Conservation (phyloP, 2,113 vertebrate genomes). For the Phaetusa simplex region DNA sequence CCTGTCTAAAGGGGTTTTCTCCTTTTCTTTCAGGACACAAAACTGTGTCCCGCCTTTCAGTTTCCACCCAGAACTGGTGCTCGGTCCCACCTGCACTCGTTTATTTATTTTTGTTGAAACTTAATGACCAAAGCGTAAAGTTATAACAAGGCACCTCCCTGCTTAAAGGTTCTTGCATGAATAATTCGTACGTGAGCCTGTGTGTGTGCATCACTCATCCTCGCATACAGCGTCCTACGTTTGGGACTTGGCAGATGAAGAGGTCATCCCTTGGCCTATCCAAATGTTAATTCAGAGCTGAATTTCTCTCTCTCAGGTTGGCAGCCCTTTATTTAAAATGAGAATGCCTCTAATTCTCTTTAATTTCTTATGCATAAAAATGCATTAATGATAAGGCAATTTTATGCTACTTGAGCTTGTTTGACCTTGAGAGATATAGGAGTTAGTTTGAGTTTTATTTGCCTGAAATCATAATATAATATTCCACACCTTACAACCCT, state of each 20-base stretch:
- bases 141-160: neutral
- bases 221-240: neutral
- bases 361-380: neutral
- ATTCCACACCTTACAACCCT: neutral
- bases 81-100: neutral
- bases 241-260: neutral
- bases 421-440: neutral
- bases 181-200: neutral
- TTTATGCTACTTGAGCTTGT: neutral
- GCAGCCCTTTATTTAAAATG: neutral
- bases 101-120: neutral
- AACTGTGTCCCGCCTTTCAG: neutral
- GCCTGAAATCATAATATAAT: neutral
- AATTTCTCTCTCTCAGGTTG: neutral
- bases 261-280: neutral
- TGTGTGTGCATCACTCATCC: neutral
- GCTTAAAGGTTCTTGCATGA: neutral
- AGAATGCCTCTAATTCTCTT: neutral
- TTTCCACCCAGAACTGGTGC: neutral
- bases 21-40: neutral
- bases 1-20: accelerated
- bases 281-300: neutral
- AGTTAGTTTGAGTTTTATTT: neutral
- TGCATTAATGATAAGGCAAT: neutral
- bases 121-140: neutral